Evolutionary conservation across 2,888 invertebrate genomes (phyloP).

Genomic region (Trileptium ribeirensis): DNA sequence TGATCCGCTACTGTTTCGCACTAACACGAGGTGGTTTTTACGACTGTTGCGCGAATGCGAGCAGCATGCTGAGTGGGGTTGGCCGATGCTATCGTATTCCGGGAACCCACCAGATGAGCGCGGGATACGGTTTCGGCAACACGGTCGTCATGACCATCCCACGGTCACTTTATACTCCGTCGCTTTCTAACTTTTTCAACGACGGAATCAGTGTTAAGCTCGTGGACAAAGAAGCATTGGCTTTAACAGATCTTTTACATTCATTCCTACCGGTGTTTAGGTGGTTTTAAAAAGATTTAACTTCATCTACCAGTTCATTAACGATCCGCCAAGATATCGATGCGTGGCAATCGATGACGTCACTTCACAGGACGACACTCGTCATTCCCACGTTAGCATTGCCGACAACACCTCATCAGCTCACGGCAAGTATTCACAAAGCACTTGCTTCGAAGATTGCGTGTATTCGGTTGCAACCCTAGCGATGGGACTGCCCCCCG

Average conservation of each 20-base stretch:
- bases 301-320: constrained; percentile 20
- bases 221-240: constrained; percentile 36
- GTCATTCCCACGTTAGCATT: no score
- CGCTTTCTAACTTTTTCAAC: constrained; percentile 41
- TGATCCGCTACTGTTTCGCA: background rate
- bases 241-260: background rate
- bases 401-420: no score
- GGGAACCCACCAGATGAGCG: constrained; percentile 18
- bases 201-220: constrained; percentile 45
- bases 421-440: background rate
- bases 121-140: constrained; percentile 42
- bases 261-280: constrained; percentile 1
- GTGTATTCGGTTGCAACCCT: background rate
- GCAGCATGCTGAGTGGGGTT: background rate
- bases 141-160: constrained; percentile 41
- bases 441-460: constrained; percentile 11
- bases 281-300: background rate
- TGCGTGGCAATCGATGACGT: background rate
- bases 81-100: constrained; percentile 24
- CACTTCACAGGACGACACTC: background rate
- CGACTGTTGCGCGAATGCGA: background rate
- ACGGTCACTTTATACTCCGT: constrained; percentile 29
- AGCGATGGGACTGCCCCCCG: no score
- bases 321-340: constrained; percentile 23
- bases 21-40: background rate